These are phyloP conservation scores for Tetragnatha versicolor DNA, from an alignment of 1,140 invertebrate genomes.

Conservation along the genomic window DNA sequence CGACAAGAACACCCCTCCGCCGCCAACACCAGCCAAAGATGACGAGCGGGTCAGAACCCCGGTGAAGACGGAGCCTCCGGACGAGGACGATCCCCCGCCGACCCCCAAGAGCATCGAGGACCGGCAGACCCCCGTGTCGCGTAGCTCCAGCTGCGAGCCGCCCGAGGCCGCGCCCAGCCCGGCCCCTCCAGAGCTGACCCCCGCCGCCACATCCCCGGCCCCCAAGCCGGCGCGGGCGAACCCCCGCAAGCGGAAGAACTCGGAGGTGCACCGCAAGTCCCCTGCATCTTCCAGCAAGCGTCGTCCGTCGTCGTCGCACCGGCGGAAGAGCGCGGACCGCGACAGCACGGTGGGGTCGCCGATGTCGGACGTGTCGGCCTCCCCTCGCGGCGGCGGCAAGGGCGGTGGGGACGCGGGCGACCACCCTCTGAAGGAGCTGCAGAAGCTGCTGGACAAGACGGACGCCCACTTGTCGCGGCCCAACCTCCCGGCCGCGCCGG, in stretches of 20 bases:
- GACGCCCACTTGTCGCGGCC: slow-evolving; percentile 71
- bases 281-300: slow-evolving; percentile 19
- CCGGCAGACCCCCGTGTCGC: slow-evolving; percentile 39
- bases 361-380: slow-evolving; percentile 13
- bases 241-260: slow-evolving; percentile 19
- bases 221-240: slow-evolving; percentile 23
- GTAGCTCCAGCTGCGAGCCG: slow-evolving; percentile 40
- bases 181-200: neutral
- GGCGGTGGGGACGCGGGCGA: slow-evolving; percentile 21
- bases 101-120: slow-evolving; percentile 50
- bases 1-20: slow-evolving; percentile 13
- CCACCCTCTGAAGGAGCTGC: slow-evolving; percentile 84
- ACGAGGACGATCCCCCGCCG: slow-evolving; percentile 2
- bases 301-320: slow-evolving; percentile 23
- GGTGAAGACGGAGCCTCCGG: slow-evolving; percentile 7
- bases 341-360: slow-evolving; percentile 43
- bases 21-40: slow-evolving; percentile 21
- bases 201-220: neutral
- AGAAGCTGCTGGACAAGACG: slow-evolving; percentile 94
- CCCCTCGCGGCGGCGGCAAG: slow-evolving; percentile 2
- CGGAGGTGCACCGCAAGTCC: slow-evolving; percentile 18
- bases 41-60: neutral
- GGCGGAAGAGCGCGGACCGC: neutral
- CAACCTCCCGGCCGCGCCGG: slow-evolving; percentile 68
- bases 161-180: slow-evolving; percentile 17